Conservation (phyloP, 2,888 invertebrate genomes). For the Mylabris sibirica region DNA sequence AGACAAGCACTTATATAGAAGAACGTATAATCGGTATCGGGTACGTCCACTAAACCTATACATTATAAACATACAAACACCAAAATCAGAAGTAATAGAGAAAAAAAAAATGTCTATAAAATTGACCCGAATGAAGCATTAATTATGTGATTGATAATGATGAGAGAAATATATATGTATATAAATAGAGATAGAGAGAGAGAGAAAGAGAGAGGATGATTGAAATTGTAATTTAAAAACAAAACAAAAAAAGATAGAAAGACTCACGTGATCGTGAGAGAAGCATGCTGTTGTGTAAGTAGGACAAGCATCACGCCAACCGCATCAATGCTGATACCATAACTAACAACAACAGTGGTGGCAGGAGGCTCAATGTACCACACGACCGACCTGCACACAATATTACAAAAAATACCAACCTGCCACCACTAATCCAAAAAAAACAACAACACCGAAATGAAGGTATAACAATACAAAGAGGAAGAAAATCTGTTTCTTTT, state of each 20-base stretch:
- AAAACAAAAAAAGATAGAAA: conserved; percentile 25
- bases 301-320: conserved; percentile 52
- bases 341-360: conserved; percentile 55
- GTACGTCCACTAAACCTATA: conserved; percentile 57
- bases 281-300: conserved; percentile 34
- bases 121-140: too few species aligned
- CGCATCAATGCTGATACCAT: conserved; percentile 52
- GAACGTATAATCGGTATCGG: conserved; percentile 55
- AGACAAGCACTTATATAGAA: conserved; percentile 57
- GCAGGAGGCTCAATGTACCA: conserved; percentile 53
- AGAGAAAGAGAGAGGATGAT: too few species aligned
- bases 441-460: not conserved
- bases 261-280: conserved; percentile 44
- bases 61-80: conserved; percentile 52
- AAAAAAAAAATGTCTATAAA: too few species aligned
- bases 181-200: too few species aligned
- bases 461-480: not conserved
- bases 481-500: not conserved
- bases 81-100: not conserved
- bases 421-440: conserved; percentile 45
- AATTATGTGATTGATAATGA: too few species aligned
- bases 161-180: too few species aligned
- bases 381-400: conserved; percentile 56
- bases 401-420: conserved; percentile 42
- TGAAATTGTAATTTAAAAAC: too few species aligned